Conservation (phyloP, 2,888 invertebrate species). For the Metallyticus violacea region DNA sequence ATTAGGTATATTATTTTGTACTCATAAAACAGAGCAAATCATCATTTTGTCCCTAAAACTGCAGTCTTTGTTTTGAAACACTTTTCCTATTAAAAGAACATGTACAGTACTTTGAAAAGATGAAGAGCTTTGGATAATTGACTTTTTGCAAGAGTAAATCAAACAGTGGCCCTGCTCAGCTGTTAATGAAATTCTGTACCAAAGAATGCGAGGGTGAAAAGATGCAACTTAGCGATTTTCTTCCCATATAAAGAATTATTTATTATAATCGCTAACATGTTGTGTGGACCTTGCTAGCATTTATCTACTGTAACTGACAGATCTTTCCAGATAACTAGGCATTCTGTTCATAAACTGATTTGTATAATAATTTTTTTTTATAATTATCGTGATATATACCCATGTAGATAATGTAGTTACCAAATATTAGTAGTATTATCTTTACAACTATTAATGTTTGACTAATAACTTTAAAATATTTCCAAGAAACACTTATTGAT, state of each 20-base stretch:
- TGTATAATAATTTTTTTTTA: background rate
- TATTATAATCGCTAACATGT: background rate
- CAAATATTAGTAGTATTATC: background rate
- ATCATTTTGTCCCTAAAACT: too few relatives aligned
- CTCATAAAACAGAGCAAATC: too few relatives aligned
- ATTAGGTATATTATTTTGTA: too few relatives aligned
- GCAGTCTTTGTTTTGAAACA: too few relatives aligned
- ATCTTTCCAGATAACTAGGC: background rate
- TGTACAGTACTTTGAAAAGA: too few relatives aligned
- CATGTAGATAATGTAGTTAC: background rate
- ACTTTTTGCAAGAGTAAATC: background rate
- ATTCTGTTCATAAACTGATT: background rate
- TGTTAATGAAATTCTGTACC: background rate
- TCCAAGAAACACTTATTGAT: background rate
- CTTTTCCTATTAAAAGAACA: too few relatives aligned
- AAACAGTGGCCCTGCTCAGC: background rate
- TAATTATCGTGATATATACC: background rate
- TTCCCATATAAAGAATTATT: background rate
- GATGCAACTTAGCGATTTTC: background rate
- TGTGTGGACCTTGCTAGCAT: background rate
- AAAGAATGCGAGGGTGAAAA: background rate
- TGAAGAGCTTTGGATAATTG: background rate
- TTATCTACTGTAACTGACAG: background rate
- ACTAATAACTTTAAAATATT: background rate
- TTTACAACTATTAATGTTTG: background rate